These are phyloP conservation scores for Anthoscopus minutus DNA, from an alignment of 2,113 vertebrate genomes.

Conservation along the genomic window DNA sequence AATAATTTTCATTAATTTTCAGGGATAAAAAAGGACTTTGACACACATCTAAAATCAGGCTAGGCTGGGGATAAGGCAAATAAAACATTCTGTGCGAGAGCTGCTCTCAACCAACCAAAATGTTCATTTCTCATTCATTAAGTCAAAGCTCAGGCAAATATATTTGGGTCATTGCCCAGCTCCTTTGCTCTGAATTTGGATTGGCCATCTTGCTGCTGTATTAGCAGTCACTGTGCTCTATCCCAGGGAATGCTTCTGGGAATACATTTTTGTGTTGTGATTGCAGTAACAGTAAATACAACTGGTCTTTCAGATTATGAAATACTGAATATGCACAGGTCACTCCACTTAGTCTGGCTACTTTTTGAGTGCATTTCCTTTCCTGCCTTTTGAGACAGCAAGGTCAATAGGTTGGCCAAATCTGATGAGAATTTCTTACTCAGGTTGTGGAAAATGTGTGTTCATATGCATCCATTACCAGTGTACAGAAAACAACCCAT, in stretches of 20 bases:
- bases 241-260: background rate
- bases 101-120: background rate
- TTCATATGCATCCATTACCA: background rate
- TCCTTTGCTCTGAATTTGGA: background rate
- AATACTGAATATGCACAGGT: background rate
- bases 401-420: background rate
- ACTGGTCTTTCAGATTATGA: background rate
- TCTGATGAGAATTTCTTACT: background rate
- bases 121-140: background rate
- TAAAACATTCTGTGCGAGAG: background rate
- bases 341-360: background rate
- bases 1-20: conserved; percentile 5
- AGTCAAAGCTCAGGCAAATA: background rate
- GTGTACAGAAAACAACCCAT: background rate
- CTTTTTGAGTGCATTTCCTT: background rate
- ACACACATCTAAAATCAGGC: background rate
- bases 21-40: background rate
- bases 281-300: conserved; percentile 19
- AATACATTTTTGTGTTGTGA: background rate
- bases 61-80: background rate
- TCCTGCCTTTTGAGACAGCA: background rate
- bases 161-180: background rate
- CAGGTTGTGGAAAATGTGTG: background rate
- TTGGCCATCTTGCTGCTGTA: background rate
- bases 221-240: background rate